Conservation (phyloP, 1,140 invertebrate species). For the Hycleus cichorii region DNA sequence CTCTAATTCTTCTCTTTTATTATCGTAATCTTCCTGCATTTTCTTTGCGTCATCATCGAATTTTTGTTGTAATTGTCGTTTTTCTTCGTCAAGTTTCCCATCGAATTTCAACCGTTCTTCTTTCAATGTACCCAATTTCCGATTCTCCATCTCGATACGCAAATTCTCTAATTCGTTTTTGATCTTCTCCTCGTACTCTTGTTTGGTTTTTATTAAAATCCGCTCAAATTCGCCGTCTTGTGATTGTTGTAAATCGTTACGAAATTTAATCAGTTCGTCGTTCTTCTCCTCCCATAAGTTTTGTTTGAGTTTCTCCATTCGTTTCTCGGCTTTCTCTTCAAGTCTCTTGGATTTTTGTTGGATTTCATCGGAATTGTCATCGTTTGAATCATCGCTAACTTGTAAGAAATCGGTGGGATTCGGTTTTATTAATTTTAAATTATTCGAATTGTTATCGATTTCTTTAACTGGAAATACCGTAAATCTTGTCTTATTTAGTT, state of each 20-base stretch:
- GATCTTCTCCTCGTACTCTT: conserved; percentile 40
- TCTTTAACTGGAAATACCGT: conserved; percentile 20
- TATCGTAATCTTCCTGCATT: conserved; percentile 43
- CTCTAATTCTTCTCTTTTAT: conserved; percentile 43
- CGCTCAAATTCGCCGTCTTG: conserved; percentile 48
- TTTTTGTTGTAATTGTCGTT: conserved; percentile 37
- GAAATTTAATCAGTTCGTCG: conserved; percentile 39
- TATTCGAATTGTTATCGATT: conserved; percentile 16
- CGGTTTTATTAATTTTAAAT: conserved; percentile 44
- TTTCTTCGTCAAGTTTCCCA: conserved; percentile 40
- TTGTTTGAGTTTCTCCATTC: conserved; percentile 42
- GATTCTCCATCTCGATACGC: conserved; percentile 38
- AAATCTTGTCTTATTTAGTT: conserved; percentile 25
- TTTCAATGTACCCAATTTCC: conserved; percentile 41
- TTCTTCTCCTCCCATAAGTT: conserved; percentile 36
- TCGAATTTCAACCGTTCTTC: conserved; percentile 41
- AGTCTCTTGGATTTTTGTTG: conserved; percentile 40
- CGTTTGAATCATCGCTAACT: conserved; percentile 30
- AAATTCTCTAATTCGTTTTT: conserved; percentile 41
- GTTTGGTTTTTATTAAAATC: conserved; percentile 43
- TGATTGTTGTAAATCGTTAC: conserved; percentile 43
- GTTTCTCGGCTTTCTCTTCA: conserved; percentile 46
- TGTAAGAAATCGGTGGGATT: conserved; percentile 49
- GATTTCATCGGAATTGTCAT: conserved; percentile 26
- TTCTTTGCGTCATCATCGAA: conserved; percentile 43